These are phyloP conservation scores for Kryphioiulus occultus DNA, from an alignment of 2,888 invertebrate genomes.

Conservation along the genomic window DNA sequence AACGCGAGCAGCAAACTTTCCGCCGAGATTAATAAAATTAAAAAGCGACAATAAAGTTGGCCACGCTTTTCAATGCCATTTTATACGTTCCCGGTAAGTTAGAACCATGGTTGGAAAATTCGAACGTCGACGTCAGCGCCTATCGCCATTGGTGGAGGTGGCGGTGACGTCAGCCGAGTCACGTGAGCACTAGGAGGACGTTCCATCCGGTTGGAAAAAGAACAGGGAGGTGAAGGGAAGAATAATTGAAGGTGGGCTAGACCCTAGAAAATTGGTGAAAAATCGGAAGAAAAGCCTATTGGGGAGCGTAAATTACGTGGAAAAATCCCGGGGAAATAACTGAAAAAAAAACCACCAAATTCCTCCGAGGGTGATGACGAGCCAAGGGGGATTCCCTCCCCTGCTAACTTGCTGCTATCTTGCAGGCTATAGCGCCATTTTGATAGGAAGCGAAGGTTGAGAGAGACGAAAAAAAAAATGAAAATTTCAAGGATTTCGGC, in stretches of 20 bases:
- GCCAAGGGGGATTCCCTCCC: neutral
- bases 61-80: neutral
- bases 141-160: neutral
- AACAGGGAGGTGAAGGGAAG: neutral
- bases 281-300: too few species aligned
- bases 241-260: neutral
- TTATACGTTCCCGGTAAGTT: slow-evolving; percentile 23
- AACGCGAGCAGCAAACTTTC: neutral
- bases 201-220: neutral
- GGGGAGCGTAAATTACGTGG: too few species aligned
- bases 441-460: neutral
- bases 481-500: slow-evolving; percentile 21
- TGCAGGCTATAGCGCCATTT: neutral
- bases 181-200: slow-evolving; percentile 1
- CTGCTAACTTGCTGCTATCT: too few species aligned
- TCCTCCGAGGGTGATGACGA: neutral
- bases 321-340: too few species aligned
- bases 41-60: neutral
- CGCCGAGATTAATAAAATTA: neutral
- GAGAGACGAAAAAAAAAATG: neutral
- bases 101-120: neutral
- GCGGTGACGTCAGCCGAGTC: neutral
- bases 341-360: too few species aligned
- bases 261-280: too few species aligned
- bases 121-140: neutral